phyloP scores from a whole-genome alignment of 2,113 vertebrate genomes.

The Progne subis region DNA sequence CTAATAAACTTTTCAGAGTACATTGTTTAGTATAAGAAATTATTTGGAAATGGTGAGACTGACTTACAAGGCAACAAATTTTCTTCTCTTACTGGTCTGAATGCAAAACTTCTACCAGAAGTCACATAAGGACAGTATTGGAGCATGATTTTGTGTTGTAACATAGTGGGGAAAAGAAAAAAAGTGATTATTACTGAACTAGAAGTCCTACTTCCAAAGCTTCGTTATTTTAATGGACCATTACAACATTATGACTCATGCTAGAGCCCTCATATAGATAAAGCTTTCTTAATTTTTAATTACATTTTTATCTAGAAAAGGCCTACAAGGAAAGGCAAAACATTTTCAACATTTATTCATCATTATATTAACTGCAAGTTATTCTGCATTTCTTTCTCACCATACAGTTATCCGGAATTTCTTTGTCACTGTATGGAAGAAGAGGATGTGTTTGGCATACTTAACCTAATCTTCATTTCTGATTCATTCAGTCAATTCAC shows the following conservation, averaged over 20 bases:
- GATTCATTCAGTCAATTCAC: not conserved
- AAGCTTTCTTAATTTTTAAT: not conserved
- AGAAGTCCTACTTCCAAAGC: not conserved
- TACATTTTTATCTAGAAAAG: not conserved
- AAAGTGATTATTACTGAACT: not conserved
- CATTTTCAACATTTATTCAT: not conserved
- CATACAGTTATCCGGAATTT: not conserved
- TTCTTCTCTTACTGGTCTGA: not conserved
- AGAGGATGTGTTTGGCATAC: not conserved
- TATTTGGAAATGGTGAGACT: not conserved
- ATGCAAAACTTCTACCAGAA: not conserved
- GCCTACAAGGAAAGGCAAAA: not conserved
- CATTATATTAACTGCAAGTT: not conserved
- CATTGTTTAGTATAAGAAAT: not conserved
- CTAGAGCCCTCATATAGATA: not conserved
- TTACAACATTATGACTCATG: not conserved
- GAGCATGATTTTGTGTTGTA: not conserved
- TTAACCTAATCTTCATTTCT: not conserved
- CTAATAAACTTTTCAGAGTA: not conserved
- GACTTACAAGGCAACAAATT: not conserved
- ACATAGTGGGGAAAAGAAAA: not conserved
- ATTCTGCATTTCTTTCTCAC: not conserved
- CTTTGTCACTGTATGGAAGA: not conserved
- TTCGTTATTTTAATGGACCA: not conserved
- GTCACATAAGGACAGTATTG: not conserved